Evolutionary conservation across 1,140 invertebrate species (phyloP), one percentile per base, ranked within the genome.

Genomic region (Nomia melanderi): DNA sequence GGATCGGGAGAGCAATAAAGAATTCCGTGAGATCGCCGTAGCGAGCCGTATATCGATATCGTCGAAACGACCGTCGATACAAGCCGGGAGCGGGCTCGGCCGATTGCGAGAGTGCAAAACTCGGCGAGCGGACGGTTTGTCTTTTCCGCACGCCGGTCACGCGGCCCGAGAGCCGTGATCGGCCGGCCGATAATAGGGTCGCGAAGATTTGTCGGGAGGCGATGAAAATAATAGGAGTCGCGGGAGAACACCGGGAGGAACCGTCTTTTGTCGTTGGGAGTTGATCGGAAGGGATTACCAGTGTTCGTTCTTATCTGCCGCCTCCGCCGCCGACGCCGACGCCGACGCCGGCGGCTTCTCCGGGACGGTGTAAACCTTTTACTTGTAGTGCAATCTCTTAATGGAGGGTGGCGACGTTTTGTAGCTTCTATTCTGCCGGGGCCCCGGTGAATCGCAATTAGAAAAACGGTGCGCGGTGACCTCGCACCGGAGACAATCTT

Each of bases 91-190:
- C 3, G 25, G 20, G 27, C 5, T 20, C 44, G 25, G 23, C 25
- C 50, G 50, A 53, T 53, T 25, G 12, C 47, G 20, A 50, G 23
- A 53, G 23, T 8, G 25, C n/a, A 11, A 53, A 25, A n/a, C n/a
- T 17, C 25, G 47, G 23, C 12, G 17, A 12, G 36, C 12, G 41
- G 27, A 14, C 44, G 20, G 1, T 5, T 27, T 11, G 20, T 31
- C 17, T 14, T n/a, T 20, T 36, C 53, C 9, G 23, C 3, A 69
- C 53, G 7, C 53, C 12, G 53, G 66, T 69, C 53, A 69, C 53
- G 56, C 29, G 66, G 27, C 25, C 14, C 33, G 66, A 69, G 57
- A 29, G 17, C 39, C 25, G 66, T 39, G 66, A 69, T 53, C 65
- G 47, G 25, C 9, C 31, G 27, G 64, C 47, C n/a, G 53, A 57